Conservation (phyloP, 1,140 invertebrate genomes). For the Acromyrmex echinatior region DNA sequence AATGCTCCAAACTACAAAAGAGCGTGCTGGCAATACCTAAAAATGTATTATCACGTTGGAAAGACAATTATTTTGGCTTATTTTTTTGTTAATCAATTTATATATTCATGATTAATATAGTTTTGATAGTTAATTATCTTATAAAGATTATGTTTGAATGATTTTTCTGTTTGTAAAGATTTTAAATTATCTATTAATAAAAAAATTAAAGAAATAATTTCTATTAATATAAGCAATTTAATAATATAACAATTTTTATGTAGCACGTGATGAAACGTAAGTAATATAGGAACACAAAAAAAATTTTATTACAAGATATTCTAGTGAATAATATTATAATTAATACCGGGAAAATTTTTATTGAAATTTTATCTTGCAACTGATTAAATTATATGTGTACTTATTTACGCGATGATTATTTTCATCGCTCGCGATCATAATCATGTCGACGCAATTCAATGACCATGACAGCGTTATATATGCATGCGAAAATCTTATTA, state of each 20-base stretch:
- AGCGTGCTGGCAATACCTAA: neutral
- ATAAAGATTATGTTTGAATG: neutral
- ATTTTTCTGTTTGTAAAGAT: neutral
- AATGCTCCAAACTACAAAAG: neutral
- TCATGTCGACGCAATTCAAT: conserved; percentile 37
- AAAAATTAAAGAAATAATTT: neutral
- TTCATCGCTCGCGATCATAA: conserved; percentile 10
- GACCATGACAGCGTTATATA: conserved; percentile 12
- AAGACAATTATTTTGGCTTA: neutral
- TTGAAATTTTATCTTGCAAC: neutral
- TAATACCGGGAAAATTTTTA: neutral
- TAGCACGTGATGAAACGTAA: neutral
- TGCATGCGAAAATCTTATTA: conserved; percentile 20
- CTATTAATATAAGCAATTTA: neutral
- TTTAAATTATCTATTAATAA: neutral
- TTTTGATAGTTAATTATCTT: neutral
- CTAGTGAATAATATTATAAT: neutral
- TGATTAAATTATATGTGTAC: conserved; percentile 4
- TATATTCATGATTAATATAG: neutral
- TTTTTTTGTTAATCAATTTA: neutral
- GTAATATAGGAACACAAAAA: neutral
- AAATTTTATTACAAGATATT: neutral
- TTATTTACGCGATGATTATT: conserved; percentile 41
- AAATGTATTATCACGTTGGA: neutral
- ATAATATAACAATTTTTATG: neutral